These are phyloP conservation scores for Diglossa cyanea DNA, from an alignment of 2,797 vertebrate genomes.

Conservation along the genomic window DNA sequence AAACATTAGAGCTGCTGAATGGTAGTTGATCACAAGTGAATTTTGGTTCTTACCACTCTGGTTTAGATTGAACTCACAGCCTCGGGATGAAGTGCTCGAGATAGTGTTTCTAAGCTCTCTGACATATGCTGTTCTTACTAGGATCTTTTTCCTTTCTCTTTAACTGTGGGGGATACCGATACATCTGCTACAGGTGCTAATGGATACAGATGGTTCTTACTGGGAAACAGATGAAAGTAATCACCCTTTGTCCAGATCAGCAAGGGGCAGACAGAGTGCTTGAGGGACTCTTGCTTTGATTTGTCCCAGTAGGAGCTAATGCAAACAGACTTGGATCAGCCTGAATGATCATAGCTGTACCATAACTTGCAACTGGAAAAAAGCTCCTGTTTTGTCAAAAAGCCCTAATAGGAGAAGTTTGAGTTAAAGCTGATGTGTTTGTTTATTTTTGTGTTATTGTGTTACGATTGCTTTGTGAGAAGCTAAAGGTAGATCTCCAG, in stretches of 20 bases:
- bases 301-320: neutral
- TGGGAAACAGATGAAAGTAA: neutral
- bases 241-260: neutral
- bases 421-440: neutral
- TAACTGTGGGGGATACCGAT: neutral
- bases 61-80: neutral
- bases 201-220: neutral
- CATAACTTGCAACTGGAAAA: neutral
- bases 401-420: neutral
- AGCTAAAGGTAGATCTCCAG: neutral
- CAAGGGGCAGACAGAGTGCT: neutral
- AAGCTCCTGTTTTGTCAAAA: neutral
- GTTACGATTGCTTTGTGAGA: neutral
- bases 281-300: neutral
- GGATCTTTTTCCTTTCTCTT: neutral
- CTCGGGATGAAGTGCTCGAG: neutral
- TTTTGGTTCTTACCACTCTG: neutral
- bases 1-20: neutral
- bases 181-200: neutral
- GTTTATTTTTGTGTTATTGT: neutral
- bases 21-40: neutral
- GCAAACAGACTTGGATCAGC: neutral
- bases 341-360: neutral
- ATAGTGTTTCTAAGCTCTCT: neutral
- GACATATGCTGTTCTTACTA: neutral